Evolutionary conservation across 2,113 vertebrate species (phyloP).

Genomic region (Limnothrissa miodon): DNA sequence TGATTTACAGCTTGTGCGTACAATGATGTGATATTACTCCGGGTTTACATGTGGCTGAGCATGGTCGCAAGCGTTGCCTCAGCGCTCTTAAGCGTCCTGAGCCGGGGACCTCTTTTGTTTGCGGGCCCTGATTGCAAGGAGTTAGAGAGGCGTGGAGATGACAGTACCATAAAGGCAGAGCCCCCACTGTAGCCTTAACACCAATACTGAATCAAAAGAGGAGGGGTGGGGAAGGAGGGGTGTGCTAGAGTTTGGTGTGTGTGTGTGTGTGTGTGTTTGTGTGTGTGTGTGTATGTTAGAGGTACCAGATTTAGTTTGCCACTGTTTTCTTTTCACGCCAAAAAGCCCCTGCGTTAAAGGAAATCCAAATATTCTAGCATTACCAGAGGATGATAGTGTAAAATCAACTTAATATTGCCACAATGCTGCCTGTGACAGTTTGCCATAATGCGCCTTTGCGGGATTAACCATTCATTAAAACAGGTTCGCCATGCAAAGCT

Average conservation of each 20-base stretch:
- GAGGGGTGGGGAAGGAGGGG: neutral
- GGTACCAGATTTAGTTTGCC: constrained; percentile 68
- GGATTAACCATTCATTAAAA: constrained; percentile 78
- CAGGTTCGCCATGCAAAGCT: constrained; percentile 80
- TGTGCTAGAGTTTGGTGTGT: neutral
- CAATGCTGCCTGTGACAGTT: constrained; percentile 76
- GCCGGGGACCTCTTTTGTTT: constrained; percentile 67
- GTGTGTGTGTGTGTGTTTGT: constrained; percentile 3
- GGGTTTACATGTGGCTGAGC: constrained; percentile 56
- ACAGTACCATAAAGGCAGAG: constrained; percentile 67
- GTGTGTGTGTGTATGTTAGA: neutral
- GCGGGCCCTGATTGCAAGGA: constrained; percentile 63
- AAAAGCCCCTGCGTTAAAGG: constrained; percentile 69
- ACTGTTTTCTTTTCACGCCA: constrained; percentile 65
- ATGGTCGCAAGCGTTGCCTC: constrained; percentile 43
- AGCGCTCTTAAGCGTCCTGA: constrained; percentile 66
- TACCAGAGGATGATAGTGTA: constrained; percentile 80
- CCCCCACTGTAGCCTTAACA: constrained; percentile 59
- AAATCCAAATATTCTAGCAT: constrained; percentile 76
- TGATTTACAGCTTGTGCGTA: constrained; percentile 66
- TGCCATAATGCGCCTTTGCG: constrained; percentile 72
- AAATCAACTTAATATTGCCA: constrained; percentile 79
- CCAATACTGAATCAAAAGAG: constrained; percentile 62
- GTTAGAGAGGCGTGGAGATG: constrained; percentile 63
- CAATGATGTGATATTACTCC: constrained; percentile 68